A percentile compares a stretch with the other conserved stretches of the same genome.
phyloP scores from a whole-genome alignment of 2,888 invertebrate species.

The Hypercompe scribonia region DNA sequence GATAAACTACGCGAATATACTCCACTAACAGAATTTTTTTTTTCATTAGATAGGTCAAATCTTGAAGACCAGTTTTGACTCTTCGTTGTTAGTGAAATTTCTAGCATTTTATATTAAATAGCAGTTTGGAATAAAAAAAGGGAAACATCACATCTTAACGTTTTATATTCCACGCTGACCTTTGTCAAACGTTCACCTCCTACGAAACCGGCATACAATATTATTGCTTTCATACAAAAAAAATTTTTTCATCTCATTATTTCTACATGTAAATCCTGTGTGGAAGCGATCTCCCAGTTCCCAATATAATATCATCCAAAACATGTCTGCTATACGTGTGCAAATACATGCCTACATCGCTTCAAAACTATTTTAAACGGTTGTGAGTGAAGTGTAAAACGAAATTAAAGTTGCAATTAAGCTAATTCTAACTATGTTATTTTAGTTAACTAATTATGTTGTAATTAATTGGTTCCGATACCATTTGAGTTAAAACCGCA shows the following conservation, averaged over 20 bases:
- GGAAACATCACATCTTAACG: neutral
- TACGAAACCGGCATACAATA: constrained; percentile 19
- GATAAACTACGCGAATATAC: neutral
- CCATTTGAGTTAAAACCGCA: neutral
- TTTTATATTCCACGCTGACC: neutral
- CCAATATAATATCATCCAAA: constrained; percentile 30
- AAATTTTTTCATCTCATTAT: constrained; percentile 54
- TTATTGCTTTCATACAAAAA: constrained; percentile 49
- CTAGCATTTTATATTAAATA: neutral
- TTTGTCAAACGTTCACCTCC: neutral
- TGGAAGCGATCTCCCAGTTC: constrained; percentile 24
- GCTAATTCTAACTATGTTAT: neutral
- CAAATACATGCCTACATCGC: neutral
- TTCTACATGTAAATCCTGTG: constrained; percentile 57
- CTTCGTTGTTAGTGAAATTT: neutral
- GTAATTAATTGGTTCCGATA: neutral
- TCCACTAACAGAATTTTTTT: neutral
- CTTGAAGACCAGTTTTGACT: neutral
- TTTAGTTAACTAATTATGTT: neutral
- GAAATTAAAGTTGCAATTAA: neutral
- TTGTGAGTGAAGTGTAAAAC: neutral
- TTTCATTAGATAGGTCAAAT: neutral
- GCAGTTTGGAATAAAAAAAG: neutral
- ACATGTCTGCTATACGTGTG: neutral
- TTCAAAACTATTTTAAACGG: neutral